Conservation (phyloP, 30 jellyfish, hydroid and myxozoan genomes). For the Haliclystus octoradiatus region DNA sequence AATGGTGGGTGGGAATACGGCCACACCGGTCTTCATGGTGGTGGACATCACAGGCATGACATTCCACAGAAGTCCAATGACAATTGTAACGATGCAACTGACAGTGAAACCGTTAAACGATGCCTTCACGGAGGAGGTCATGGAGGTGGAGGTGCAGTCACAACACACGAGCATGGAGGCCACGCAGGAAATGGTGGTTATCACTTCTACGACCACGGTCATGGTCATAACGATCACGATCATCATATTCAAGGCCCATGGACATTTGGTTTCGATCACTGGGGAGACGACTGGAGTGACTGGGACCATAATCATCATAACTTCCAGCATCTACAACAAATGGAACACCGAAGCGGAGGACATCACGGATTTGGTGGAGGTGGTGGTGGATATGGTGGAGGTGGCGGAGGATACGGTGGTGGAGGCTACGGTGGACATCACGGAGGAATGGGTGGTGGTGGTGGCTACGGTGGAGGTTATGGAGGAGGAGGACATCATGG, state of each 20-base stretch:
- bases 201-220: slow-evolving; percentile 91
- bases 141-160: slow-evolving; percentile 32
- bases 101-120: slow-evolving; percentile 47
- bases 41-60: slow-evolving; percentile 44
- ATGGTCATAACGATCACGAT: slow-evolving; percentile 71
- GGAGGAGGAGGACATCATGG: slow-evolving; percentile 18
- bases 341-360: slow-evolving; percentile 16
- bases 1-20: slow-evolving; percentile 99
- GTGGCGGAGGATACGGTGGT: slow-evolving; percentile 17
- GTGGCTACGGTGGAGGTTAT: slow-evolving; percentile 9
- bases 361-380: background rate
- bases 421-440: slow-evolving; percentile 14
- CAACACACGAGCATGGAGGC: slow-evolving; percentile 31
- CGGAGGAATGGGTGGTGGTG: slow-evolving; percentile 31
- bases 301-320: slow-evolving; percentile 96
- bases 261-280: slow-evolving; percentile 90
- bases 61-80: slow-evolving; percentile 9
- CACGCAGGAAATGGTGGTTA: slow-evolving; percentile 53
- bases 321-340: slow-evolving; percentile 60
- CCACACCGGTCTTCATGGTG: slow-evolving; percentile 76
- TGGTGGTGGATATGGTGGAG: slow-evolving; percentile 6
- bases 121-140: slow-evolving; percentile 58
- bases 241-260: slow-evolving; percentile 76
- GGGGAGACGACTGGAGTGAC: slow-evolving; percentile 97
- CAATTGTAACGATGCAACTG: slow-evolving; percentile 49